Percentiles rank a stretch among this genome's conserved stretches.
Conservation (phyloP, 2,888 invertebrate genomes). For the Nowickia ferox region DNA sequence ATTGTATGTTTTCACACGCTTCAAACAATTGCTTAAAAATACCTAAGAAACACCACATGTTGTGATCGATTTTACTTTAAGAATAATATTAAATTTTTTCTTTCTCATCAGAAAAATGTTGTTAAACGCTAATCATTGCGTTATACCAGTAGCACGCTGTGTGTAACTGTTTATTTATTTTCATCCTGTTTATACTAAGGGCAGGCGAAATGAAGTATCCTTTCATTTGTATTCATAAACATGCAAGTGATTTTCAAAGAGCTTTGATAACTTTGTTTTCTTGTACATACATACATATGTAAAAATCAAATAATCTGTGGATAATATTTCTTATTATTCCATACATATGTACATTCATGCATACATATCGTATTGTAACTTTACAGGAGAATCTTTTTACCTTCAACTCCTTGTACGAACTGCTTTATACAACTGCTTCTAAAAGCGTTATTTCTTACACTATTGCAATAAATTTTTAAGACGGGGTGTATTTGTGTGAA, state of each 20-base stretch:
- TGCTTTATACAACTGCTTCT: too few species aligned
- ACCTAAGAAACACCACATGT: conserved; percentile 24
- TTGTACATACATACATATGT: not conserved
- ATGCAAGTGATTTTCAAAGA: too few species aligned
- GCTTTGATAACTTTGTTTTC: not conserved
- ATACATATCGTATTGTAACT: not conserved
- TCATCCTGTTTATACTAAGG: too few species aligned
- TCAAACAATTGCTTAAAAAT: not conserved
- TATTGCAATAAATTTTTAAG: too few species aligned
- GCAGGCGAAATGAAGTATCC: too few species aligned
- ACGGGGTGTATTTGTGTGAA: too few species aligned
- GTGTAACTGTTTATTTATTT: not conserved
- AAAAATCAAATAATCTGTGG: not conserved
- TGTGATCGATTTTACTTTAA: conserved; percentile 21
- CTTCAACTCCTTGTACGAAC: too few species aligned
- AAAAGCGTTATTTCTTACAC: too few species aligned
- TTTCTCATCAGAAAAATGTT: not conserved
- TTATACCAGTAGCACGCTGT: not conserved
- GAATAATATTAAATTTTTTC: not conserved
- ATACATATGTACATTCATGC: not conserved
- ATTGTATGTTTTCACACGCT: conserved; percentile 29
- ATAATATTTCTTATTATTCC: not conserved
- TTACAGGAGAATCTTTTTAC: not conserved
- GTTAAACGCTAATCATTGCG: conserved; percentile 24
- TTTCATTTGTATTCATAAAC: not conserved